These are phyloP conservation scores for Heliangelus exortis DNA, from an alignment of 2,797 vertebrate genomes.

Conservation along the genomic window DNA sequence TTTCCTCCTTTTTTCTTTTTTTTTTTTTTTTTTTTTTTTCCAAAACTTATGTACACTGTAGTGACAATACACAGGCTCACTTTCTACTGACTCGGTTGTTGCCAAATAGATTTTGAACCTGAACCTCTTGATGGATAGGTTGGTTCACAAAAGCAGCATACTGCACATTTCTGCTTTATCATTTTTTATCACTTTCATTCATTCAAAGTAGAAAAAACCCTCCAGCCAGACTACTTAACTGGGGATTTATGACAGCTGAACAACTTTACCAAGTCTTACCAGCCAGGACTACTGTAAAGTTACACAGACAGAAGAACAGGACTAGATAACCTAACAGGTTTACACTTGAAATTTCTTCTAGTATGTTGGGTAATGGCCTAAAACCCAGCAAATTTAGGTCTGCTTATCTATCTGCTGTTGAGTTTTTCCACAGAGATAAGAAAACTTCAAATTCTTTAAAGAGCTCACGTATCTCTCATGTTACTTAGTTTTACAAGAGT, in stretches of 20 bases:
- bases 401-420: background rate
- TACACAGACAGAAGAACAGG: background rate
- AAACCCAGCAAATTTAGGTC: background rate
- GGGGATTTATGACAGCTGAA: background rate
- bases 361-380: background rate
- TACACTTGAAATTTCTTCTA: background rate
- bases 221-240: background rate
- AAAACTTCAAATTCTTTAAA: background rate
- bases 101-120: background rate
- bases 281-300: background rate
- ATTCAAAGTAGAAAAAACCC: background rate
- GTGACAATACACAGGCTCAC: background rate
- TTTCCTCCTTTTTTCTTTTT: background rate
- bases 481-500: background rate
- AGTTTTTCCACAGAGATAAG: background rate
- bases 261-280: background rate
- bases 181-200: background rate
- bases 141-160: background rate
- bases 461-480: background rate
- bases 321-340: background rate
- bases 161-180: background rate
- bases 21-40: too few relatives aligned
- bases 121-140: background rate
- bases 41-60: background rate
- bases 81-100: background rate